These are phyloP conservation scores for Melospiza melodia DNA, from an alignment of 2,113 vertebrate genomes.

Conservation along the genomic window DNA sequence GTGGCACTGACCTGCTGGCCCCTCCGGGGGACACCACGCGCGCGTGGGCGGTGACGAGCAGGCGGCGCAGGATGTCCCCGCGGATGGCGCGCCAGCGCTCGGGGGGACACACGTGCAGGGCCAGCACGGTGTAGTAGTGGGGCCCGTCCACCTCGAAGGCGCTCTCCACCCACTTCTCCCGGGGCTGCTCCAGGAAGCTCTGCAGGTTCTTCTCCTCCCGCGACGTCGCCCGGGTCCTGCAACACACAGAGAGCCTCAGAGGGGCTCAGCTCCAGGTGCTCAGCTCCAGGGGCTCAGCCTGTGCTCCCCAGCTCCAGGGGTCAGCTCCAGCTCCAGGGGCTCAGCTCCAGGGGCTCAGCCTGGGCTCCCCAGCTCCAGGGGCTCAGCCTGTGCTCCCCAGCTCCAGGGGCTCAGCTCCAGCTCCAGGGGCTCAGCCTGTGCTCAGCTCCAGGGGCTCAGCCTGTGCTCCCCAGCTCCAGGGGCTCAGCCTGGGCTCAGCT, in stretches of 20 bases:
- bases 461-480: too few species aligned
- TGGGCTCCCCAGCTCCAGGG: too few species aligned
- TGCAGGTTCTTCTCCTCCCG: constrained; percentile 97
- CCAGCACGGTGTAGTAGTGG: constrained; percentile 92
- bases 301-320: too few species aligned
- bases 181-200: constrained; percentile 94
- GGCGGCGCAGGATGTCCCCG: constrained; percentile 86
- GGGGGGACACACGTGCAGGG: constrained; percentile 89
- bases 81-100: constrained; percentile 87
- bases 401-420: not conserved
- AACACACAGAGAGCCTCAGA: not conserved
- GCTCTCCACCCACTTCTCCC: constrained; percentile 95
- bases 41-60: constrained; percentile 85
- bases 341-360: too few species aligned
- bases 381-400: too few species aligned
- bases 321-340: too few species aligned
- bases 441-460: too few species aligned
- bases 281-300: too few species aligned
- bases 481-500: too few species aligned
- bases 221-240: constrained; percentile 92
- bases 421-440: not conserved
- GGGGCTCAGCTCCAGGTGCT: not conserved
- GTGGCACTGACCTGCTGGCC: constrained; percentile 84
- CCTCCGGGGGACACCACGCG: constrained; percentile 87
- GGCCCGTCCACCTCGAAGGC: constrained; percentile 96